Base-by-base conservation (phyloP, 2,888 invertebrate genomes). In the Papilio demoleus region DNA sequence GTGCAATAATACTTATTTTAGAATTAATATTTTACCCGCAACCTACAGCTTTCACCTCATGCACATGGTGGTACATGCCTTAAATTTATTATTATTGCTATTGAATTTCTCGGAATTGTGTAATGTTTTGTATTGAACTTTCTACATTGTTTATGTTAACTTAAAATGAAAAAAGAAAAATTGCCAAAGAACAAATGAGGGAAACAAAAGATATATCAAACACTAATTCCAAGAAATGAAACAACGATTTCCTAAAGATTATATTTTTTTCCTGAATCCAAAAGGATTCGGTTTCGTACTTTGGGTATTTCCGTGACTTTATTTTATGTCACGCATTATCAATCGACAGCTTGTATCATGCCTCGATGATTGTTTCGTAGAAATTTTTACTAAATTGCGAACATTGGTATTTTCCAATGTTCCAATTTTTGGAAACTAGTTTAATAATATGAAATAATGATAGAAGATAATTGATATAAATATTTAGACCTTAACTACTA, bases 111-210 rank as follows among this genome's bases (percentile, higher is more conserved):
- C 53, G 27, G 47, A 67, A 61, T 66, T 45, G 58, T 53, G 61
- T 62, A 67, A 50, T 50, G 47, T 61, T 50, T 53, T 60, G 31
- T 27, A 53, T 38, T 31, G 27, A 31, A 50, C 50, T 61, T 56
- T 71, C 71, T 71, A 74, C 69, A 56, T 72, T 70, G 34, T 70
- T 47, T 24, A 27, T 27, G 27, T 27, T 6, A 50, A 50, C 50
- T n/a, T n/a, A n/a, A n/a, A n/a, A n/a, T n/a, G n/a, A n/a, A n/a
- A n/a, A n/a, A n/a, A n/a, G n/a, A n/a, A n/a, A n/a, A n/a, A n/a
- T n/a, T n/a, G n/a, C n/a, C n/a, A n/a, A n/a, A n/a, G n/a, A n/a
- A n/a, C n/a, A n/a, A n/a, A n/a, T n/a, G n/a, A n/a, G n/a, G n/a
- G n/a, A n/a, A n/a, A n/a, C n/a, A n/a, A n/a, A n/a, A n/a, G n/a